These are phyloP conservation scores for Gnathonemus longibarbis DNA, from an alignment of 2,113 vertebrate species.

Conservation along the genomic window DNA sequence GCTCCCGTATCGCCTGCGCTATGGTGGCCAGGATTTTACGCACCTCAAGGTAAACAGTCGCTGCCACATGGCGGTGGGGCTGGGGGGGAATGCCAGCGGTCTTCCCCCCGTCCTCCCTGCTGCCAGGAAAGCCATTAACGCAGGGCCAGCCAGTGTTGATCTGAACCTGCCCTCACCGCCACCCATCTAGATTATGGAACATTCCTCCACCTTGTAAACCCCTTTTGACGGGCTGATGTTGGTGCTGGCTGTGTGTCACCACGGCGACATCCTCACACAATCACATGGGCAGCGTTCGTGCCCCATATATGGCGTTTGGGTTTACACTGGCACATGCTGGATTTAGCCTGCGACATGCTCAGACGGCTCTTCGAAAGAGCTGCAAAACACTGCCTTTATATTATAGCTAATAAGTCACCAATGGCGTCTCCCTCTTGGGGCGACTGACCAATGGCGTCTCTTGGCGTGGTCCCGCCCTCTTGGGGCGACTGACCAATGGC, in stretches of 20 bases:
- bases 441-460: no score
- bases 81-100: background rate
- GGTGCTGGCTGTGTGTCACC: background rate
- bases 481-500: no score
- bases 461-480: no score
- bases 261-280: background rate
- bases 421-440: background rate
- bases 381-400: background rate
- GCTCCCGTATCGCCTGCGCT: background rate
- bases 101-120: background rate
- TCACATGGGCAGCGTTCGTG: background rate
- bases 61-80: background rate
- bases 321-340: background rate
- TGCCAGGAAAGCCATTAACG: background rate
- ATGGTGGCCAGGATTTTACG: background rate
- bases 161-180: background rate
- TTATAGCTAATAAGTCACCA: background rate
- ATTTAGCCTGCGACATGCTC: background rate
- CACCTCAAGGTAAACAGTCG: background rate
- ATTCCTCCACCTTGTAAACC: conserved; percentile 35
- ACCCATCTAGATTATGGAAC: conserved; percentile 31
- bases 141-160: background rate
- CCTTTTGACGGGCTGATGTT: conserved; percentile 23
- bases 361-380: background rate
- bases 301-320: background rate